Evolutionary conservation across 2,797 vertebrate species (phyloP).

Genomic region (Selene dorsalis): DNA sequence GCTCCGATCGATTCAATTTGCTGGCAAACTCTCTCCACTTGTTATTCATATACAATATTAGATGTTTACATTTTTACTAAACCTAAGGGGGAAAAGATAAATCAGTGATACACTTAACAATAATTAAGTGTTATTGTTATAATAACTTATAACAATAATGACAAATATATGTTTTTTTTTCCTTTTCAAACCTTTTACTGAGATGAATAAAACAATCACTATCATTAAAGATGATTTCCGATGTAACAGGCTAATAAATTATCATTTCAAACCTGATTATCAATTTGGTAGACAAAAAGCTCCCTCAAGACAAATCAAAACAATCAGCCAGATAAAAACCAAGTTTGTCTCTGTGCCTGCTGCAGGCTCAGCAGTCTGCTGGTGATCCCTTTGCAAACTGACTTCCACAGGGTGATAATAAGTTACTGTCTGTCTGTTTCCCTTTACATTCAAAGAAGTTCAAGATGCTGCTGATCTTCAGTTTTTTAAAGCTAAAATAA

Average conservation of each 20-base stretch:
- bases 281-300: background rate
- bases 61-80: background rate
- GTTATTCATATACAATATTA: background rate
- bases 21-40: background rate
- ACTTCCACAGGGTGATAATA: background rate
- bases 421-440: background rate
- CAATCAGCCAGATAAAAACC: background rate
- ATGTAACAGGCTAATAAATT: background rate
- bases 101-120: background rate
- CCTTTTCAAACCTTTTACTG: background rate
- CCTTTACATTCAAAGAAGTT: slow-evolving; percentile 7
- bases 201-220: background rate
- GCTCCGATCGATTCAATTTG: slow-evolving; percentile 38
- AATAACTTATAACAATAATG: background rate
- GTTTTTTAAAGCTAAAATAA: slow-evolving; percentile 1
- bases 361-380: background rate
- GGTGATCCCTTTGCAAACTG: background rate
- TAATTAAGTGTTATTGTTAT: no score
- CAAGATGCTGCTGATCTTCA: background rate
- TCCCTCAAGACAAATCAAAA: background rate
- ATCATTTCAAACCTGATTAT: background rate
- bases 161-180: background rate
- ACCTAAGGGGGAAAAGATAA: background rate
- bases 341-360: background rate
- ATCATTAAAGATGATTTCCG: background rate